Evolutionary conservation across 2,797 vertebrate genomes (phyloP), one percentile per base, ranked within the genome.

Genomic region (Spatula clypeata): DNA sequence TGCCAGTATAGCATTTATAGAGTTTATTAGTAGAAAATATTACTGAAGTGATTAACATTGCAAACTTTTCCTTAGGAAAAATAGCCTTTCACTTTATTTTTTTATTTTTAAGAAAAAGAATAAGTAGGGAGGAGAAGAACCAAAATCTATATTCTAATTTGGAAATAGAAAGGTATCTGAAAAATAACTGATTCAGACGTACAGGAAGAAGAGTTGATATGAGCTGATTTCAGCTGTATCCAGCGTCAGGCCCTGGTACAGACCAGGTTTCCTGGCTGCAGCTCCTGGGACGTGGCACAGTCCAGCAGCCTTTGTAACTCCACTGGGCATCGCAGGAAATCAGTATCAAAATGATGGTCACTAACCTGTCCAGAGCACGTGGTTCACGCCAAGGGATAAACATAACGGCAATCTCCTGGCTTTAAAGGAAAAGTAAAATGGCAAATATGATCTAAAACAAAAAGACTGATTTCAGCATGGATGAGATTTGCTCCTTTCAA

Each of bases 311-410:
- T 29, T 69, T 24, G 44, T 5, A 23, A 13, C 6, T 19, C 5
- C n/a, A 12, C 70, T 4, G 53, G 66, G 75, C 55, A 80, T 29
- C 29, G 34, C 1, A 2, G 57, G 49, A 61, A 65, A 58, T 6
- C 61, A 47, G 51, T 23, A 58, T 10, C 42, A 40, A 21, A 31
- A 15, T 0, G 0, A 58, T 5, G 12, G 51, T 76, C 24, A n/a
- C n/a, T 17, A 5, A 55, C 17, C 53, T 38, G 44, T 6, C 36
- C 65, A 16, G 44, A 79, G 29, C 1, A 10, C 79, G 18, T 5
- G n/a, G 5, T 17, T 66, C 38, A 65, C 67, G 36, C 8, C 2
- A 29, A 38, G 45, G n/a, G 10, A 74, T 44, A 32, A 75, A 70
- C 20, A 13, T 51, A 71, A 40, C 0, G 16, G 9, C n/a, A 74